Evolutionary conservation across 2,797 vertebrate species (phyloP), one percentile per base, ranked within the genome.

Genomic region (Danio choprae): DNA sequence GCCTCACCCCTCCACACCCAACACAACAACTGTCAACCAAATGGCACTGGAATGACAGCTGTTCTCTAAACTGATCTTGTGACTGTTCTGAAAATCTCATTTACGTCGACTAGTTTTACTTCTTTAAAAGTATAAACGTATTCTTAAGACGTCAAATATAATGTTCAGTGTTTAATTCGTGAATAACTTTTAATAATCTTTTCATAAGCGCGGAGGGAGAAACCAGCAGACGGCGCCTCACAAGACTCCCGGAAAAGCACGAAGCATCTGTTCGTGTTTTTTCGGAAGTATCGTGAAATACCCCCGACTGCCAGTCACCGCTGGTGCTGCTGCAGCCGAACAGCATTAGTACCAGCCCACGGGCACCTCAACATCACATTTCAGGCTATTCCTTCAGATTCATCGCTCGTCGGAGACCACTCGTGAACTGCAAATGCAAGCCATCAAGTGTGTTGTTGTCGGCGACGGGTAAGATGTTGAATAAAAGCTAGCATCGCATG

Each of bases 381-480:
- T 82, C 81, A 68, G 29, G 59, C 41, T 69, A 60, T 83, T 81
- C 60, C 67, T 48, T 46, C 40, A 36, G 64, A 69, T 76, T 74
- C 43, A 4, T 64, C 29, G 4, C 65, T 83, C 81, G 85, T 74
- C 85, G 84, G 87, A 87, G 81, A 87, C 86, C 84, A 43, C 81
- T 84, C 85, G 84, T 83, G 22, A 86, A 55, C 82, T 76, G 72
- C 91, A 91, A 89, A 96, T 95, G 95, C 95, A 96, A 91, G 95
- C 95, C 89, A 96, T 96, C 87, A 96, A 96, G 90, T 96, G 95
- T 86, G 95, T 96, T 88, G 95, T 95, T 86, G 95, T 96, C 87
- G 95, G 95, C 86, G 95, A 96, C 84, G 95, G 95, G 95, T 96
- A 90, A 95, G 95, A 63, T 55, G 22, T 60, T 59, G 7, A 60